Base-by-base conservation (phyloP, 1,140 invertebrate genomes). In the Gryllus bimaculatus region DNA sequence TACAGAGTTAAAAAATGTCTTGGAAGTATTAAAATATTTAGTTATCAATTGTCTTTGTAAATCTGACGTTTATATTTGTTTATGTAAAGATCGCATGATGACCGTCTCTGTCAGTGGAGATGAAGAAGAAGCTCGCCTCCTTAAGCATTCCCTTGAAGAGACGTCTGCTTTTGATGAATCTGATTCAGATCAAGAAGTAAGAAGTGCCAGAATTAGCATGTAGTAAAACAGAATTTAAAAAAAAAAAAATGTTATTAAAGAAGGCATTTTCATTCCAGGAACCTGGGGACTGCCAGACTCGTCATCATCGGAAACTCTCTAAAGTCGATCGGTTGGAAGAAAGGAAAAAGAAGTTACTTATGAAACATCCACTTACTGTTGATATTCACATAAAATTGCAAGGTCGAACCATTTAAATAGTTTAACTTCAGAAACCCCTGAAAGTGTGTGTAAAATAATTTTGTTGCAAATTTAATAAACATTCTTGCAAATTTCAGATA, bases 81-180 rank as follows among this genome's bases (percentile, higher is more conserved):
- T 39, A 39, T 39, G 26, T 79, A n/a, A 47, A 89, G 88, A 88
- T 83, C 85, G 85, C 78, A 82, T 85, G 73, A 83, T 92, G 78
- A 81, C 84, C 54, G 88, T 93, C 3, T 88, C 87, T 73, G 89
- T 95, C 0, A 86, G 90, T 82, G 95, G 95, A 21, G 93, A 95
- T 84, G 90, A 95, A 82, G 94, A 96, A 83, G 94, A 94, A 83
- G 94, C 93, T 6, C 90, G 89, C 82, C 88, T 91, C 80, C 85
- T 90, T 76, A 90, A 91, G 79, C 89, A 89, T 84, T 85, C 89
- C 82, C 88, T 88, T 83, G 88, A 88, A 81, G 86, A 73, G 48
- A 20, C 39, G 7, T 20, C 78, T 48, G 66, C 77, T 10, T 12
- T 87, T 15, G 89, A 89, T 84, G 92, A 93, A 81, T 88, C 89